Evolutionary conservation across 53 echinoderm and acorn worm genomes (phyloP).

Genomic region (Antedon mediterranea): DNA sequence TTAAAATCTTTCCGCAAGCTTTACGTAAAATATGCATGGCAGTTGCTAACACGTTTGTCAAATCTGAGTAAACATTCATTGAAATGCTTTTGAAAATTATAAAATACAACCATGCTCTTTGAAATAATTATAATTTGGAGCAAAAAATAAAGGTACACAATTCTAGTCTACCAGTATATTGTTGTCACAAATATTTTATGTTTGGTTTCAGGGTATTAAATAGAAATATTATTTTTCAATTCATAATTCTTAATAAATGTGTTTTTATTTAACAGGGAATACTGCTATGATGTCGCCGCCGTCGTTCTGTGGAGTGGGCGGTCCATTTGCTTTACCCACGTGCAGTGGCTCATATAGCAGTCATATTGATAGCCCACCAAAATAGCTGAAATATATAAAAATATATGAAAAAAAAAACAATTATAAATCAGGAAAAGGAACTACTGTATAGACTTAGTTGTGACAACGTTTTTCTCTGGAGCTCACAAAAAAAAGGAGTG

Average conservation of each 20-base stretch:
- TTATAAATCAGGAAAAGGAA: background rate
- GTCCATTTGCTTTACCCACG: conserved; percentile 87
- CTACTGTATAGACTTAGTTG: no score
- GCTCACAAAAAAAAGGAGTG: background rate
- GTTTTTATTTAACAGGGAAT: conserved; percentile 40
- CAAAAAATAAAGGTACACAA: no score
- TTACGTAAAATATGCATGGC: no score
- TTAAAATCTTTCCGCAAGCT: no score
- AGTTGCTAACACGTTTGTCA: no score
- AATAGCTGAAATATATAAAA: conserved; percentile 17
- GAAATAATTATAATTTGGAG: no score
- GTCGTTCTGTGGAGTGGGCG: conserved; percentile 93
- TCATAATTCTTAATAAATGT: background rate
- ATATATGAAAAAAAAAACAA: background rate
- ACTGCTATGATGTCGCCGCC: conserved; percentile 87
- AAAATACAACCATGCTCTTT: no score
- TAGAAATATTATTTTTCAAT: background rate
- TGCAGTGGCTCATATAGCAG: conserved; percentile 75
- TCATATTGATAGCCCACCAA: conserved; percentile 83
- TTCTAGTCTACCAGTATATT: no score
- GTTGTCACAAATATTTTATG: no score
- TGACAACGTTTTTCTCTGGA: background rate
- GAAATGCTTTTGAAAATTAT: no score
- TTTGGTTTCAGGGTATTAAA: no score
- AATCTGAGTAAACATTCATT: no score